Evolutionary conservation across 2,888 invertebrate genomes (phyloP), one percentile per base, ranked within the genome.

Genomic region (Cremastinae sp.): DNA sequence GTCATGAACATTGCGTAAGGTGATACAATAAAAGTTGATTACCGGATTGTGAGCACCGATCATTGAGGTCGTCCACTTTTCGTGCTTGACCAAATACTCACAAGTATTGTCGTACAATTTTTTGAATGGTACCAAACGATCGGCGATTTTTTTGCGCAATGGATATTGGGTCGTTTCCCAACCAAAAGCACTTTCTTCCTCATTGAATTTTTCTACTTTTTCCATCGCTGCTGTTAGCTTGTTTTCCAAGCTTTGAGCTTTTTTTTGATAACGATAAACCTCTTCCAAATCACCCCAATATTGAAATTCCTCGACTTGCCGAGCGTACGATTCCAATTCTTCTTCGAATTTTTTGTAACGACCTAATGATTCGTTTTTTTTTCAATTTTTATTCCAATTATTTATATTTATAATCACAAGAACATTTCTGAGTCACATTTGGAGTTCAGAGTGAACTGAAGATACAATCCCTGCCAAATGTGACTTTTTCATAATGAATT

Each of bases 151-250:
- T 90, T 96, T 96, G 65, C 98, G 92, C 78, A 95, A 91, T 0
- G 97, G 97, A 91, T 98, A 98, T 82, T 96, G 95, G 0, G 98
- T 97, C 2, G 94, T 90, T 84, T 97, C 96, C 94, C 96, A 98
- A n/a, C 95, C 96, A 86, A 95, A 98, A 0, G 96, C 93, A 0
- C 92, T 90, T 88, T 98, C 98, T 88, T 98, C 98, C 87, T 95
- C 95, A 88, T 98, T 98, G 83, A 98, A 97, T 75, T 94, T 93
- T 84, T 97, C 96, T 78, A 98, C 96, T 81, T 93, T 94, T 65
- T 93, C 93, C 90, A 96, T 93, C 0, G 97, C 98, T 2, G 90
- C 89, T 56, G 93, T 90, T 78, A 97, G 92, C 91, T 93, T 93
- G 73, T 93, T 93, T 87, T 97, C 96, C 62, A 98, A 90, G 56